phyloP scores from a whole-genome alignment of 2,113 vertebrate species.

The Oryzias woworae region DNA sequence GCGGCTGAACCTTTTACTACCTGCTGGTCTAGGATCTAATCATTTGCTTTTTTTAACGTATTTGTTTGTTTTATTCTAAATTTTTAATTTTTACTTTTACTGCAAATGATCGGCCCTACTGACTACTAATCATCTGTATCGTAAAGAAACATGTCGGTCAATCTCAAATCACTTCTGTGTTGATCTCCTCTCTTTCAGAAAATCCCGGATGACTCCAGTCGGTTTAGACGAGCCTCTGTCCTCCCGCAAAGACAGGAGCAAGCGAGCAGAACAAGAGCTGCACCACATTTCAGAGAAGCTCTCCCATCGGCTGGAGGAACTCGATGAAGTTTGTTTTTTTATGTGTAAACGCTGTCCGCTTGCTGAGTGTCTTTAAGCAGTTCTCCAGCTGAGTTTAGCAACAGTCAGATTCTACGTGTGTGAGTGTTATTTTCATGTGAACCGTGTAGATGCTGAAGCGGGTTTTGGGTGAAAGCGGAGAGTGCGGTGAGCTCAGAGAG shows the following conservation, averaged over 20 bases:
- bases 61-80: too few relatives aligned
- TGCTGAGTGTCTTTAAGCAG: too few relatives aligned
- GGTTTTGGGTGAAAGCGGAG: slow-evolving; percentile 73
- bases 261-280: slow-evolving; percentile 79
- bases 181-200: slow-evolving; percentile 1
- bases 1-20: too few relatives aligned
- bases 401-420: neutral
- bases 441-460: slow-evolving; percentile 86
- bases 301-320: slow-evolving; percentile 81
- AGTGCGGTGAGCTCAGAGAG: slow-evolving; percentile 59
- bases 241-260: slow-evolving; percentile 69
- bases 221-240: slow-evolving; percentile 59
- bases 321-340: slow-evolving; percentile 81
- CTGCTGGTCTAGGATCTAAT: too few relatives aligned
- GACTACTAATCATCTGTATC: too few relatives aligned
- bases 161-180: neutral
- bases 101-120: too few relatives aligned
- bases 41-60: too few relatives aligned
- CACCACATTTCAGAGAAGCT: slow-evolving; percentile 85
- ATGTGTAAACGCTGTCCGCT: neutral
- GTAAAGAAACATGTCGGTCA: too few relatives aligned
- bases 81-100: too few relatives aligned
- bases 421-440: neutral
- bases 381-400: neutral
- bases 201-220: slow-evolving; percentile 2